Conservation (phyloP, 2,888 invertebrate species). For the Drosophila multiciliata region DNA sequence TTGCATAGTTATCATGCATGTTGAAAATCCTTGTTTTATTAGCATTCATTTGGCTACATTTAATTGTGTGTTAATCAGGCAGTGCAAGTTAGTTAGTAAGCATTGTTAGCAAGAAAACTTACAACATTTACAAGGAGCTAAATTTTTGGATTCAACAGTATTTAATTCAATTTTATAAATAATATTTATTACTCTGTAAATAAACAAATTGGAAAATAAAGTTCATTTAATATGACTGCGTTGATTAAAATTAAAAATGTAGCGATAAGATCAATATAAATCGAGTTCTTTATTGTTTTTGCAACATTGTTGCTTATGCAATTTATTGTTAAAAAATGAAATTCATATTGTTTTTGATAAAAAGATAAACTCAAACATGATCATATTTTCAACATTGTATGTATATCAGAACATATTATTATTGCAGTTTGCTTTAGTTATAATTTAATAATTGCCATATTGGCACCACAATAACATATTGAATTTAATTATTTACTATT, state of each 20-base stretch:
- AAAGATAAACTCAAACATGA: not conserved
- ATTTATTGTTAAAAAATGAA: not conserved
- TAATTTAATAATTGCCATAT: slow-evolving; percentile 30
- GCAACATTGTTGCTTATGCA: not conserved
- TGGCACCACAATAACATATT: slow-evolving; percentile 58
- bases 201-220: not conserved
- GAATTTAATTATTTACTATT: slow-evolving; percentile 67
- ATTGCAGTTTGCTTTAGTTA: not conserved
- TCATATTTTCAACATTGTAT: not conserved
- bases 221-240: not conserved
- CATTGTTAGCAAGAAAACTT: not conserved
- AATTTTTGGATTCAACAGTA: not conserved
- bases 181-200: not conserved
- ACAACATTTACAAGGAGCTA: not conserved
- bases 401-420: not conserved
- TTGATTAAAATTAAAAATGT: not conserved
- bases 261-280: not conserved
- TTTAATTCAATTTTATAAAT: not conserved
- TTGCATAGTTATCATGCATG: slow-evolving; percentile 13
- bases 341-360: not conserved
- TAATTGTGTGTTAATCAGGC: slow-evolving; percentile 1
- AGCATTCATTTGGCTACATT: not conserved
- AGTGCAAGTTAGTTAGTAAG: not conserved
- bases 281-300: not conserved
- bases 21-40: not conserved